Evolutionary conservation across 1,140 invertebrate genomes (phyloP).

Genomic region (Meloidogyne exigua): DNA sequence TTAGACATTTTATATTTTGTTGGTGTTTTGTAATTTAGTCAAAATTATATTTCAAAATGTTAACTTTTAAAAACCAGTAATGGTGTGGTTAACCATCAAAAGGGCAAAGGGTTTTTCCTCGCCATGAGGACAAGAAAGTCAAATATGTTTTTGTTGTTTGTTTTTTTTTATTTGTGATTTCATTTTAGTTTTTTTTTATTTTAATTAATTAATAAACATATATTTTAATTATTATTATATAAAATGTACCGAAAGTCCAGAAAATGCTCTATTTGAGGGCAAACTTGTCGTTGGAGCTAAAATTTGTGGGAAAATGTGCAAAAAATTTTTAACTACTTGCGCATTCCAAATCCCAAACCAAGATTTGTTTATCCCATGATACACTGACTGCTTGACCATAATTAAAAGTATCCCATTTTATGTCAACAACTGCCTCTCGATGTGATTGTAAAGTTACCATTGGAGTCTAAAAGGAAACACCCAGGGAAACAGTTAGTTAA

Average conservation of each 20-base stretch:
- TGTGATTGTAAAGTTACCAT: constrained; percentile 85
- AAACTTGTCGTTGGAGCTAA: constrained; percentile 33
- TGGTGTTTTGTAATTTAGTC: too few relatives aligned
- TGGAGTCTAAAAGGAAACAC: constrained; percentile 71
- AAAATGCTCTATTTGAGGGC: constrained; percentile 83
- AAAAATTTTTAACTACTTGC: constrained; percentile 29
- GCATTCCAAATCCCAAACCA: constrained; percentile 84
- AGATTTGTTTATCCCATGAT: constrained; percentile 92
- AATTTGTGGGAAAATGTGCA: neutral
- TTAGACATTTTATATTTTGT: too few relatives aligned
- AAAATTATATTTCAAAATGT: too few relatives aligned
- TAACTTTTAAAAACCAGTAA: too few relatives aligned
- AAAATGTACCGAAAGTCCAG: constrained; percentile 79
- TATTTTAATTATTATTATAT: too few relatives aligned
- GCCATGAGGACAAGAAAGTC: too few relatives aligned
- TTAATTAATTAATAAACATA: too few relatives aligned
- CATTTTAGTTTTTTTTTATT: too few relatives aligned
- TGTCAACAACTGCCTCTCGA: constrained; percentile 80
- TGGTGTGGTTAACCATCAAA: too few relatives aligned
- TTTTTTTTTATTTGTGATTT: too few relatives aligned
- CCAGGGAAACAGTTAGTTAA: neutral
- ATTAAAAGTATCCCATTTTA: constrained; percentile 77
- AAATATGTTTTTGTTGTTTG: too few relatives aligned
- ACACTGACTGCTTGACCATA: constrained; percentile 72
- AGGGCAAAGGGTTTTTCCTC: too few relatives aligned